Evolutionary conservation across 2,888 invertebrate genomes (phyloP).

Genomic region (Epirrhoe alternata): DNA sequence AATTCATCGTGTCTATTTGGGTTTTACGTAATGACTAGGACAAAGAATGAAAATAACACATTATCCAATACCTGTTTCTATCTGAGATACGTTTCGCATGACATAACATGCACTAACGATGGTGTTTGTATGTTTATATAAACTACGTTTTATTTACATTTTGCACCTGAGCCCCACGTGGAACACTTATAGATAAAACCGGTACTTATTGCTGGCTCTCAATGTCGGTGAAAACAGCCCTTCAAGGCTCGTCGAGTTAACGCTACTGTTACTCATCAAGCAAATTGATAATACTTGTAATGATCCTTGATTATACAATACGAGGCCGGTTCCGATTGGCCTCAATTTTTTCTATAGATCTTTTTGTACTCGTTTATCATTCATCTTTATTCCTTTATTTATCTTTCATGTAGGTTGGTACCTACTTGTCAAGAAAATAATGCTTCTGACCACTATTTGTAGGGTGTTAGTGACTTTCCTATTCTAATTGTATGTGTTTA

Average conservation of each 20-base stretch:
- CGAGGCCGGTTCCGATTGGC: background rate
- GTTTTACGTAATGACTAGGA: background rate
- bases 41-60: background rate
- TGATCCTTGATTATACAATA: no score
- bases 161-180: constrained; percentile 19
- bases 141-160: constrained; percentile 28
- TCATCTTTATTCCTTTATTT: background rate
- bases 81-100: constrained; percentile 17
- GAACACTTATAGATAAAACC: constrained; percentile 16
- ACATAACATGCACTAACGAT: constrained; percentile 24
- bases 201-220: constrained; percentile 10
- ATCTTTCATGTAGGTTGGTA: no score
- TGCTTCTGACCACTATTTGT: no score
- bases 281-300: constrained; percentile 6
- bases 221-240: constrained; percentile 25
- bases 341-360: background rate
- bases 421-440: no score
- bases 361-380: background rate
- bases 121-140: constrained; percentile 15
- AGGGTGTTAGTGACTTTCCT: no score
- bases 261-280: constrained; percentile 14
- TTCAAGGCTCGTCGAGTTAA: constrained; percentile 18
- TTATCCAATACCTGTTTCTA: constrained; percentile 5
- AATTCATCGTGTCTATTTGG: background rate
- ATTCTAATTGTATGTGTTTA: no score